Evolutionary conservation across 2,888 invertebrate genomes (phyloP), one percentile per base, ranked within the genome.

Genomic region (Nezara viridula): DNA sequence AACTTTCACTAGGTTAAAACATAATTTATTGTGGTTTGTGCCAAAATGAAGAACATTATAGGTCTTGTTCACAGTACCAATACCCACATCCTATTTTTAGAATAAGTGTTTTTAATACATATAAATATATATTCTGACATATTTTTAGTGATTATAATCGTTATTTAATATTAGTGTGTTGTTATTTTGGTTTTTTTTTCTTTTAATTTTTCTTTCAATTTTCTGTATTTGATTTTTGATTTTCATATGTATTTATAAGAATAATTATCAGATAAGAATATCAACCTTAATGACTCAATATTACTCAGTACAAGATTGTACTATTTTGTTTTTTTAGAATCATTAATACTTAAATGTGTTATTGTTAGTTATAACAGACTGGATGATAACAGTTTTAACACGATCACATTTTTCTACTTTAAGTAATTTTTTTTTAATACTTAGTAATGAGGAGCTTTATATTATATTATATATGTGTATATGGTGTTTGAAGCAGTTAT

Each of bases 231-330:
- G 85, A 85, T 49, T 88, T 85, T 47, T 66, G 7, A 66, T 44
- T 47, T 27, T 50, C 85, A 32, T 86, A 37, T 47, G 86, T 50
- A 86, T 66, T 86, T 81, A 66, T 86, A 47, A 37, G 73, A 77
- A 86, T 89, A 86, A 86, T 89, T 89, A 90, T 90, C 88, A 89
- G 90, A 86, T 90, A 88, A 90, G 89, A 90, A 90, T 90, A 90
- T 90, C 90, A 90, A 90, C 90, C 90, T 90, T 90, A 44, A 86
- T 24, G 86, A 86, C 86, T 89, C 86, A 40, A 19, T 27, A 86
- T 73, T 86, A 66, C 60, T 77, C 89, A 86, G 85, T 89, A 81
- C 77, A 86, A 89, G 86, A 50, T 86, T 66, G 86, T 86, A 86
- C 86, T 89, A 37, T 89, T 88, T 86, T 73, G 66, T 86, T 86